Conservation (phyloP, 2,797 vertebrate species). For the Peromyscus nudipes region DNA sequence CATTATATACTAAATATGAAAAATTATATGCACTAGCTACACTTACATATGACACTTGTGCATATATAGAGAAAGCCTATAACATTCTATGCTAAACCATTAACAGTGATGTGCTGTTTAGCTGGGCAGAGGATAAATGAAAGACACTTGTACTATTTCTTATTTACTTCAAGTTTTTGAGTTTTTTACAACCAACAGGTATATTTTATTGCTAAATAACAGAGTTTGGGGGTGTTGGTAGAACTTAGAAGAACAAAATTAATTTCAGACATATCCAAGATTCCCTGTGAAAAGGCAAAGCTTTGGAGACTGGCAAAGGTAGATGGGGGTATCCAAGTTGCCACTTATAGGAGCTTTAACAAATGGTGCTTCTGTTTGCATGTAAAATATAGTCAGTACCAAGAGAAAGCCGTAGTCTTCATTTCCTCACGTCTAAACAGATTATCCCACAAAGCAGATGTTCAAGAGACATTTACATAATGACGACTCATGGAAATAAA, state of each 20-base stretch:
- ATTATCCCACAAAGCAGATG: not conserved
- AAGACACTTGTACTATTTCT: not conserved
- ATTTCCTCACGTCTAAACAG: not conserved
- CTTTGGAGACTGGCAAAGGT: not conserved
- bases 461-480: not conserved
- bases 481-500: not conserved
- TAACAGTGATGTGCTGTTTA: not conserved
- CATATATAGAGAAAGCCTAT: not conserved
- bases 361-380: not conserved
- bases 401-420: not conserved
- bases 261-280: not conserved
- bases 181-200: not conserved
- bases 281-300: not conserved
- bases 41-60: not conserved
- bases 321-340: not conserved
- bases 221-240: not conserved
- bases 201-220: not conserved
- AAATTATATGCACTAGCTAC: not conserved
- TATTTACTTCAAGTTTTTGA: slow-evolving; percentile 30
- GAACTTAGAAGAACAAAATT: not conserved
- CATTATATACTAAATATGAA: not conserved
- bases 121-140: not conserved
- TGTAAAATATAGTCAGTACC: not conserved
- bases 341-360: not conserved
- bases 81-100: not conserved